Conservation (phyloP, 1,140 invertebrate genomes). For the Latrodectus geometricus region DNA sequence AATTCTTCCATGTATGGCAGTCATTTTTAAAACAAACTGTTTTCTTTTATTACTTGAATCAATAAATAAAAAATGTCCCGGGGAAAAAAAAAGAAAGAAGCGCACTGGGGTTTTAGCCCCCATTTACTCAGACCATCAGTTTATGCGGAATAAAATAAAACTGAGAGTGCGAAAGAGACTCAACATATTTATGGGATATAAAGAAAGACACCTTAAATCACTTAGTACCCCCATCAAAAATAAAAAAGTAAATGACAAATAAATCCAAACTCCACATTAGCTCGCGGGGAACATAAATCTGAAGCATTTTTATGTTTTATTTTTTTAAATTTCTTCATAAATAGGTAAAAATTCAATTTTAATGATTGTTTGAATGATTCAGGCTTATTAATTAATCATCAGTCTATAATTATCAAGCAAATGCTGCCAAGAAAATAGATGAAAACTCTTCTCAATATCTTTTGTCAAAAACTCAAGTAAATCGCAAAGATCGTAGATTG, state of each 20-base stretch:
- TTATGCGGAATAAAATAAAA: not conserved
- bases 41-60: conserved; percentile 16
- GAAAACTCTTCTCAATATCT: no score
- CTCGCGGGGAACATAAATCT: no score
- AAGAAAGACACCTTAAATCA: conserved; percentile 12
- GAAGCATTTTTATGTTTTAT: no score
- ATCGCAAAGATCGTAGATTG: no score
- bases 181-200: conserved; percentile 14
- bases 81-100: not conserved
- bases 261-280: conserved; percentile 4
- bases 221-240: conserved; percentile 14
- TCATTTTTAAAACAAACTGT: conserved; percentile 17
- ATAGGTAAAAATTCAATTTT: no score
- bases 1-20: not conserved
- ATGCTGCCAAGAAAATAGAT: no score
- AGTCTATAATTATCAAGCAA: no score
- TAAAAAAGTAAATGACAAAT: conserved; percentile 16
- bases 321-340: no score
- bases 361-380: no score
- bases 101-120: not conserved
- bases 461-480: no score
- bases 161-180: not conserved
- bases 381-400: no score
- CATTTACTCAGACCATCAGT: not conserved
- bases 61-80: conserved; percentile 5